Conservation (phyloP, 2,888 invertebrate species). For the Drosophila histrio region DNA sequence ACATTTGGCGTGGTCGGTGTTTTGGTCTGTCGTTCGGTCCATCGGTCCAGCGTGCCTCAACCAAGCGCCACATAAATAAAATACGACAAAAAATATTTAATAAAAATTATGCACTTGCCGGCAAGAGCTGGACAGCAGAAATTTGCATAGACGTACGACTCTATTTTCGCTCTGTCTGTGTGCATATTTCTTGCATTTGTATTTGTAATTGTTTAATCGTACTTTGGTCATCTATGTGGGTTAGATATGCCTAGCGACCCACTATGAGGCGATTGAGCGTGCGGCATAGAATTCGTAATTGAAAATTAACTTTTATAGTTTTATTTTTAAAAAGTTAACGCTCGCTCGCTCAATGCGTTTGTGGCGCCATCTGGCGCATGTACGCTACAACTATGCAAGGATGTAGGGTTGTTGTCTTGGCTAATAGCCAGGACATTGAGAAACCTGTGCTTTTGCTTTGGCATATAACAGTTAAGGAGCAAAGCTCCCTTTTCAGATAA, state of each 20-base stretch:
- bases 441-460: background rate
- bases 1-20: slow-evolving; percentile 57
- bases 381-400: slow-evolving; percentile 17
- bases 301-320: slow-evolving; percentile 30
- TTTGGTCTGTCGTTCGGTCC: background rate
- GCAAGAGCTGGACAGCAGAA: slow-evolving; percentile 43
- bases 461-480: background rate
- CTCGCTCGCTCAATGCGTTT: background rate
- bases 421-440: slow-evolving; percentile 39
- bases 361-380: slow-evolving; percentile 42
- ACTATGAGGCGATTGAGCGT: slow-evolving; percentile 17
- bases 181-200: slow-evolving; percentile 14
- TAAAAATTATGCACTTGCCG: slow-evolving; percentile 71
- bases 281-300: slow-evolving; percentile 48
- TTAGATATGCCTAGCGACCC: slow-evolving; percentile 47
- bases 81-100: slow-evolving; percentile 47
- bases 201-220: slow-evolving; percentile 63
- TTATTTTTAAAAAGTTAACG: slow-evolving; percentile 1
- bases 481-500: background rate
- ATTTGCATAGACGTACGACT: slow-evolving; percentile 72
- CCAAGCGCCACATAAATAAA: slow-evolving; percentile 55
- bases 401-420: slow-evolving; percentile 32
- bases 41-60: slow-evolving; percentile 11
- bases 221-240: slow-evolving; percentile 67
- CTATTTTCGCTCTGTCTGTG: slow-evolving; percentile 53